phyloP scores from a whole-genome alignment of 2,113 vertebrate genomes.

The Dinomys branickii region DNA sequence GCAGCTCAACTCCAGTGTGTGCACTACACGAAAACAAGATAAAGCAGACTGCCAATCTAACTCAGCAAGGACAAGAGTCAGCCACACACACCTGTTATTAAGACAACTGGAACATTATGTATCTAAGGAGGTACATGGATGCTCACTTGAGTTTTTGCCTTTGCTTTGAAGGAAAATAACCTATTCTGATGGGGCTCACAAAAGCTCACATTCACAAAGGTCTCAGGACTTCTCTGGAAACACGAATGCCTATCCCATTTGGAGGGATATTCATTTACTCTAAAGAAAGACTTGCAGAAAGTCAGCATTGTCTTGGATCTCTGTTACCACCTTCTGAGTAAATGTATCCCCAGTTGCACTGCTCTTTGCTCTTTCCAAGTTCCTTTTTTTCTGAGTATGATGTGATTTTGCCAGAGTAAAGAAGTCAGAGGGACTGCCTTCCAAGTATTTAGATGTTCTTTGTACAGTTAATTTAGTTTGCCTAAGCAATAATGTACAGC shows the following conservation, averaged over 20 bases:
- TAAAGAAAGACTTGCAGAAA: not conserved
- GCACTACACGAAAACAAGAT: not conserved
- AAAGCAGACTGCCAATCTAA: not conserved
- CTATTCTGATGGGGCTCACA: not conserved
- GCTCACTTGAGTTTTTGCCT: constrained; percentile 1
- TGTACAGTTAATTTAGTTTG: constrained; percentile 34
- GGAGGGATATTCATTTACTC: not conserved
- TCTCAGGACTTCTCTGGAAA: not conserved
- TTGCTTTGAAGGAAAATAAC: not conserved
- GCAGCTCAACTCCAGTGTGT: not conserved
- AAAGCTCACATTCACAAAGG: not conserved
- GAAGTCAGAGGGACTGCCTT: not conserved
- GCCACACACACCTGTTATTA: not conserved
- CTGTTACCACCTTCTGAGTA: not conserved
- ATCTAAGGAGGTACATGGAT: not conserved
- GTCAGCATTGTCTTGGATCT: not conserved
- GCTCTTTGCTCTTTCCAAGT: not conserved
- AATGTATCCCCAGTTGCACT: not conserved
- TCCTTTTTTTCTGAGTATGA: not conserved
- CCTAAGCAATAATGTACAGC: not conserved
- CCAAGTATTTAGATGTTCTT: constrained; percentile 51
- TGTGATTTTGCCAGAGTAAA: not conserved
- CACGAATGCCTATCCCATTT: not conserved
- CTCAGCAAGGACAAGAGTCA: constrained; percentile 1
- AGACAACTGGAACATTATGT: not conserved